These are phyloP conservation scores for Gymnocheta viridis DNA, from an alignment of 2,888 invertebrate genomes.

Conservation along the genomic window DNA sequence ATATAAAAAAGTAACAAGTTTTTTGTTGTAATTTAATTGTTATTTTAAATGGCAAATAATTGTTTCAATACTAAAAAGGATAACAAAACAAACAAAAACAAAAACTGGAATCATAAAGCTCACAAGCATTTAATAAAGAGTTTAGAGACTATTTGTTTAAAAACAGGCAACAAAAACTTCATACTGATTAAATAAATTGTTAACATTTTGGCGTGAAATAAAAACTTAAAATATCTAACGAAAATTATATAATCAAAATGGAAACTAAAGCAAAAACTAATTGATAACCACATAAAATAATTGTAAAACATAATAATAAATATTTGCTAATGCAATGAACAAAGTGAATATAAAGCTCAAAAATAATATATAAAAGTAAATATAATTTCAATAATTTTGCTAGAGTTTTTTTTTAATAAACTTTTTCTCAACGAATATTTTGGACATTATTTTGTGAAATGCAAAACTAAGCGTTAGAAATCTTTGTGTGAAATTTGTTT, in stretches of 20 bases:
- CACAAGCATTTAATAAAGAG: conserved; percentile 40
- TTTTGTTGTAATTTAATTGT: conserved; percentile 7
- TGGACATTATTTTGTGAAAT: too few species aligned
- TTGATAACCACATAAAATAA: conserved; percentile 52
- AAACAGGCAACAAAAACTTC: not conserved
- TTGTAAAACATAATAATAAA: conserved; percentile 50
- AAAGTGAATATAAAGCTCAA: conserved; percentile 3
- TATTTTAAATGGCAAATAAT: conserved; percentile 35
- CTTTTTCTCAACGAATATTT: not conserved
- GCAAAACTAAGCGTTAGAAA: too few species aligned
- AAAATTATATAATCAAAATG: conserved; percentile 31
- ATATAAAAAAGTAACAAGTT: not conserved
- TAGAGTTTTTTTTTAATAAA: not conserved
- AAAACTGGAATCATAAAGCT: conserved; percentile 23
- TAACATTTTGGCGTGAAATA: conserved; percentile 19
- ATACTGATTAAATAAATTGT: conserved; percentile 40
- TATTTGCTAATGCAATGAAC: conserved; percentile 49
- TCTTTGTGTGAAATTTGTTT: too few species aligned
- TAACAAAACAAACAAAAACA: not conserved
- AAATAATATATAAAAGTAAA: conserved; percentile 10
- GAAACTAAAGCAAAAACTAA: conserved; percentile 39
- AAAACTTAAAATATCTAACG: not conserved
- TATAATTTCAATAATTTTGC: not conserved
- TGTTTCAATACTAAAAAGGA: not conserved
- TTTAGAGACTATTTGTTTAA: conserved; percentile 35